Evolutionary conservation across 2,797 vertebrate genomes (phyloP).

Genomic region (Paramormyrops hopkinsi): DNA sequence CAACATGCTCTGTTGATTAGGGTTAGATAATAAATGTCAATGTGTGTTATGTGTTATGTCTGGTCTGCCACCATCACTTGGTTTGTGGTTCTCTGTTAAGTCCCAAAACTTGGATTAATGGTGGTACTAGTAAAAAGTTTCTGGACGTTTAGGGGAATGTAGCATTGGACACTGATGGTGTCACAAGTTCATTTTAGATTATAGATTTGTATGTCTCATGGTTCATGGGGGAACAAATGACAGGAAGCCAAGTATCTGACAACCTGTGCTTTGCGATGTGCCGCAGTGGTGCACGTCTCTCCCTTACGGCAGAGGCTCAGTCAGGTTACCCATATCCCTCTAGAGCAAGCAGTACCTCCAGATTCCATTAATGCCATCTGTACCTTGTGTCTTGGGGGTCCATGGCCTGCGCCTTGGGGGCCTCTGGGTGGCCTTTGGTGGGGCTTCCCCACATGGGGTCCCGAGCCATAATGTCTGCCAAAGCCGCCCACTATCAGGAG

Average conservation of each 20-base stretch:
- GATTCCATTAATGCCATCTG: slow-evolving; percentile 61
- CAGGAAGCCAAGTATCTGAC: slow-evolving; percentile 26
- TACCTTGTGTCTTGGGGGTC: slow-evolving; percentile 48
- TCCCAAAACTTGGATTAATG: not conserved
- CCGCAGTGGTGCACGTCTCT: slow-evolving; percentile 25
- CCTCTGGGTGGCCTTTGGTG: slow-evolving; percentile 18
- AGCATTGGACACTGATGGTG: not conserved
- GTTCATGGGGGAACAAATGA: slow-evolving; percentile 27
- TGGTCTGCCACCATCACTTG: not conserved
- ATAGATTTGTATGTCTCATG: too few relatives aligned
- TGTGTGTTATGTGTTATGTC: not conserved
- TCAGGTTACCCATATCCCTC: slow-evolving; percentile 54
- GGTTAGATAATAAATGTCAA: not conserved
- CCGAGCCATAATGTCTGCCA: slow-evolving; percentile 43
- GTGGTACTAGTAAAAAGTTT: not conserved
- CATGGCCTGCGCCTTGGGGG: slow-evolving; percentile 37
- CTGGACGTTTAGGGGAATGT: not conserved
- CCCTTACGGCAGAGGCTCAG: slow-evolving; percentile 44
- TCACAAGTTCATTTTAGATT: not conserved
- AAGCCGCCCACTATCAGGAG: slow-evolving; percentile 62
- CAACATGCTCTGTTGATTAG: not conserved
- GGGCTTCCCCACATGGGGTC: slow-evolving; percentile 38
- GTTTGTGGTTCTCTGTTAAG: not conserved
- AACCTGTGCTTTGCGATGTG: slow-evolving; percentile 32
- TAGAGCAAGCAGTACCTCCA: slow-evolving; percentile 54